phyloP scores from a whole-genome alignment of 2,797 vertebrate genomes.

The Etheostoma nigrum region DNA sequence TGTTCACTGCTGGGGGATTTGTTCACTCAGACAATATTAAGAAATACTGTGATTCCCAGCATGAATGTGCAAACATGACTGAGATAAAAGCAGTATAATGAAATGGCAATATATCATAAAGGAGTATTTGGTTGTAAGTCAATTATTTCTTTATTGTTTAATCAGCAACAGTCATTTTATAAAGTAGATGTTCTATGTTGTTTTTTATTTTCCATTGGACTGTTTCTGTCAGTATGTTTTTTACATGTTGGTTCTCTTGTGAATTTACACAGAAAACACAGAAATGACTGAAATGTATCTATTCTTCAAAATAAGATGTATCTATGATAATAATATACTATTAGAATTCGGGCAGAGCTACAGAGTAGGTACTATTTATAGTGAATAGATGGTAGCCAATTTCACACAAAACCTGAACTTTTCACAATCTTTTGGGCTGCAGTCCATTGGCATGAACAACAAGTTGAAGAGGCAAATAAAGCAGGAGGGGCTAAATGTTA shows the following conservation, averaged over 20 bases:
- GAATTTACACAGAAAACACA: background rate
- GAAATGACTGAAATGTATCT: background rate
- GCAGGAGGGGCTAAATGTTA: no score
- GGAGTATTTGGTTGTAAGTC: background rate
- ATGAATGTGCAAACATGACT: background rate
- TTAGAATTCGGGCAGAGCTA: background rate
- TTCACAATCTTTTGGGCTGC: background rate
- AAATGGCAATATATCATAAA: background rate
- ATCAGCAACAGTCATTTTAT: background rate
- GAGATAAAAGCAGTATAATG: background rate
- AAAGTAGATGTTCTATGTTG: background rate
- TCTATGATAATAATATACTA: background rate
- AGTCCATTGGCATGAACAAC: background rate
- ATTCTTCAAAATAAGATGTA: background rate
- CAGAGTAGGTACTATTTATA: conserved; percentile 1
- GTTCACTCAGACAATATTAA: background rate
- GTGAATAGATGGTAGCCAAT: background rate
- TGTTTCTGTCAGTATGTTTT: background rate
- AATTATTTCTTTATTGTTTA: background rate
- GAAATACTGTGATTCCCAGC: conserved; percentile 12
- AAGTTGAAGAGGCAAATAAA: background rate
- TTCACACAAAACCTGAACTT: background rate
- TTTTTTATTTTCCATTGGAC: background rate
- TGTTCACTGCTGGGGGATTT: background rate
- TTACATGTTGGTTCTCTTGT: background rate